A percentile compares a stretch with the other conserved stretches of the same genome.
Conservation (phyloP, 1,140 invertebrate species). For the Mercenaria mercenaria region DNA sequence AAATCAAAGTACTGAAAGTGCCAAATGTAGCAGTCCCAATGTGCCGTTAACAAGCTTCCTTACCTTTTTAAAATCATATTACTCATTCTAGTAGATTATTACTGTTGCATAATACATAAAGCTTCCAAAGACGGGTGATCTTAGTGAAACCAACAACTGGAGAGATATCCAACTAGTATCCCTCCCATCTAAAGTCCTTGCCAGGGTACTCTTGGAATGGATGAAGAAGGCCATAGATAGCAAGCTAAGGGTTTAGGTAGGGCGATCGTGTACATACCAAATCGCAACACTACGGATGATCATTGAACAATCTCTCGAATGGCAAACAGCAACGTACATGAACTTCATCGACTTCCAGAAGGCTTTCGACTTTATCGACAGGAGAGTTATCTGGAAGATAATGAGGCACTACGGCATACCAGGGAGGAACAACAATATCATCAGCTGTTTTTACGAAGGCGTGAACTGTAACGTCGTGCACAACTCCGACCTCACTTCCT, state of each 20-base stretch:
- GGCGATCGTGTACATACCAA: constrained; percentile 39
- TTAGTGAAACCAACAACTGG: constrained; percentile 55
- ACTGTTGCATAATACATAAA: no score
- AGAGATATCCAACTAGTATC: constrained; percentile 52
- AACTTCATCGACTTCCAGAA: constrained; percentile 60
- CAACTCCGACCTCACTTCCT: no score
- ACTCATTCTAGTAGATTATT: no score
- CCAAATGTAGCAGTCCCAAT: no score
- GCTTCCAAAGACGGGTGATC: constrained; percentile 37
- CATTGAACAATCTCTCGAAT: constrained; percentile 54
- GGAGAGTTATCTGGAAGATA: not conserved
- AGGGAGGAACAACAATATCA: not conserved
- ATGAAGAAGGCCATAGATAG: not conserved
- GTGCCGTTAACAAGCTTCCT: no score
- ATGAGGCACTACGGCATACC: not conserved
- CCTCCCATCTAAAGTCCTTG: not conserved
- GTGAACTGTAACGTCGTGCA: not conserved
- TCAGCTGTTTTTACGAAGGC: not conserved
- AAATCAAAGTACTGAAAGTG: no score
- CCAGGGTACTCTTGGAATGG: not conserved
- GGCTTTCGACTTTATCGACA: constrained; percentile 8
- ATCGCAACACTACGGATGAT: constrained; percentile 48
- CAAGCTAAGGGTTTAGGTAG: constrained; percentile 59
- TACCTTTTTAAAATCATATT: no score
- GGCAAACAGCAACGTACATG: not conserved